phyloP scores from a whole-genome alignment of 2,113 vertebrate species.

The Cyprinodon variegatus region DNA sequence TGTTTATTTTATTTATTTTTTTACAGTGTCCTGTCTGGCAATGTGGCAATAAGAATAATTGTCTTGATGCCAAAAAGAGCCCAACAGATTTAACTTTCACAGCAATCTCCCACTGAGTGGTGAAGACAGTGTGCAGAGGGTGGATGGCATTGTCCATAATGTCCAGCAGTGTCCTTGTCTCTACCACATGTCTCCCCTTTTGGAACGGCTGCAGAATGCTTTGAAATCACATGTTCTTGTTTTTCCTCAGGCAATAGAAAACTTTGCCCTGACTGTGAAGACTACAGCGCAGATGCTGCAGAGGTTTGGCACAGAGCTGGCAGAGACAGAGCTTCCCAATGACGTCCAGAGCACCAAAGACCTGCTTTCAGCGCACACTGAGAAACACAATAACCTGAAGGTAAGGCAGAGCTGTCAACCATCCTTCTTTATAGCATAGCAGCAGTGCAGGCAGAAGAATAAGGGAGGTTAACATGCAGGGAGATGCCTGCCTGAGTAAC shows the following conservation, averaged over 20 bases:
- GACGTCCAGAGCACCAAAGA: slow-evolving; percentile 89
- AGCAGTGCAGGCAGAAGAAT: background rate
- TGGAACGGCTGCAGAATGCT: background rate
- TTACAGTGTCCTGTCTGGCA: no score
- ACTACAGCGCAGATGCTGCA: slow-evolving; percentile 92
- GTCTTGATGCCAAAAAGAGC: no score
- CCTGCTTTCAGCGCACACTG: slow-evolving; percentile 83
- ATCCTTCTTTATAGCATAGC: background rate
- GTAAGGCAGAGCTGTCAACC: slow-evolving; percentile 61
- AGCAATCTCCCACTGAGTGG: no score
- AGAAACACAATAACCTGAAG: slow-evolving; percentile 87
- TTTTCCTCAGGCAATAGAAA: slow-evolving; percentile 88
- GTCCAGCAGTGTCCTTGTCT: no score
- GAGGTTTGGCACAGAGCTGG: slow-evolving; percentile 87
- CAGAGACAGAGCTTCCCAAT: slow-evolving; percentile 90
- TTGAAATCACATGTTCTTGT: background rate
- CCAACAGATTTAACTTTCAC: no score
- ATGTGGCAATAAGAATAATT: no score
- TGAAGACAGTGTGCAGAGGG: no score
- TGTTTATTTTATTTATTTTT: no score
- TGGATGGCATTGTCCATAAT: no score
- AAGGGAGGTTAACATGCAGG: no score
- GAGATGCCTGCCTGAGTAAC: no score
- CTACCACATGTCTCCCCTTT: no score
- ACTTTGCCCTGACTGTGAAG: slow-evolving; percentile 94